Percentiles rank a stretch among this genome's conserved stretches.
These are phyloP conservation scores for Loris lydekkerianus DNA, from an alignment of 2,797 vertebrate genomes.

Conservation along the genomic window DNA sequence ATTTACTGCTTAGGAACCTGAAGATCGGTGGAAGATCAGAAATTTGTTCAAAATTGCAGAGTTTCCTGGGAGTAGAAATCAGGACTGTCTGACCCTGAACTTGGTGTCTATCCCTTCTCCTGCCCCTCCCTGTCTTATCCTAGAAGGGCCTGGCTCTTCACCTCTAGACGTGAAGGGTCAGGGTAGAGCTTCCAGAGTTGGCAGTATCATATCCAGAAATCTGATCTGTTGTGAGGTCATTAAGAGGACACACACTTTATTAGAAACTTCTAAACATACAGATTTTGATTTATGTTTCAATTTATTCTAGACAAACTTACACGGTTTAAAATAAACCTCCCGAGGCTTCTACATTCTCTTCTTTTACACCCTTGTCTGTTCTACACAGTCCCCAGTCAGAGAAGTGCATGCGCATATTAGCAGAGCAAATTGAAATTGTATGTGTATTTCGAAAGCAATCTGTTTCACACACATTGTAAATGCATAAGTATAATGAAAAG, in stretches of 20 bases:
- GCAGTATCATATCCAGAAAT: not conserved
- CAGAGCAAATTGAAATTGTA: constrained; percentile 38
- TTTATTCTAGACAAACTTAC: constrained; percentile 18
- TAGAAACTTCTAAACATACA: constrained; percentile 7
- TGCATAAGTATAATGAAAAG: not conserved
- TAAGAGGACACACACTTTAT: not conserved
- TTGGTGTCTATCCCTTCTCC: not conserved
- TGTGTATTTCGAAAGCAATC: constrained; percentile 56
- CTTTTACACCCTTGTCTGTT: not conserved
- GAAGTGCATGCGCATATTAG: not conserved
- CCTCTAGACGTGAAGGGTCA: not conserved
- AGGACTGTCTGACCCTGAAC: not conserved
- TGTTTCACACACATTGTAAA: constrained; percentile 27
- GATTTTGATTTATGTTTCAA: constrained; percentile 58
- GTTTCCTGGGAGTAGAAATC: not conserved
- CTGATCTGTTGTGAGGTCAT: not conserved
- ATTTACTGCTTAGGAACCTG: constrained; percentile 22
- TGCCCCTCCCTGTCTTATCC: not conserved
- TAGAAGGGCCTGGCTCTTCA: not conserved
- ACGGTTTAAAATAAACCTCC: not conserved
- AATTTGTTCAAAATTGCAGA: not conserved
- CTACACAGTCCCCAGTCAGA: constrained; percentile 22
- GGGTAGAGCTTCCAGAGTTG: not conserved
- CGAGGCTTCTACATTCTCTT: not conserved
- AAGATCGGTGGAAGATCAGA: not conserved